Conservation (phyloP, 2,888 invertebrate genomes). For the Crepidodera aurea region DNA sequence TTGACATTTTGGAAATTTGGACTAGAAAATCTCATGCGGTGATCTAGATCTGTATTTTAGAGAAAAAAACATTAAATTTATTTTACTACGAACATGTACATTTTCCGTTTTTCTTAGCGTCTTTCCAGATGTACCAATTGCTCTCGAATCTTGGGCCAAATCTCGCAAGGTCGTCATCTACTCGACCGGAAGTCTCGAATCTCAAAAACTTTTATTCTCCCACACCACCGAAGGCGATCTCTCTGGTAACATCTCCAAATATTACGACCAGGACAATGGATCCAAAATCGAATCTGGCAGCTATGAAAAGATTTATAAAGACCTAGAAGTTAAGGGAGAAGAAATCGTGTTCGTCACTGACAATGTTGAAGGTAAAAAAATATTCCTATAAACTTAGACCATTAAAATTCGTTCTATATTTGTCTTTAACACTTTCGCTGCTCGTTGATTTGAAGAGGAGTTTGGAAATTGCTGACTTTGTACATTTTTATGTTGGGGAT, state of each 20-base stretch:
- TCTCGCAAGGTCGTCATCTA: constrained; percentile 79
- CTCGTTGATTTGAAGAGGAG: no score
- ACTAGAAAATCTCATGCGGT: no score
- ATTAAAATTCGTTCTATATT: no score
- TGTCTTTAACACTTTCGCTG: no score
- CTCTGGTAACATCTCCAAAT: constrained; percentile 73
- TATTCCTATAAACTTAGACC: no score
- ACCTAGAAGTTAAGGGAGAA: constrained; percentile 70
- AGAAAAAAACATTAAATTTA: no score
- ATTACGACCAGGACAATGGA: constrained; percentile 89
- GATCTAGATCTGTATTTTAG: no score
- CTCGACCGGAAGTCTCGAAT: constrained; percentile 90
- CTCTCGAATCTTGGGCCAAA: constrained; percentile 76
- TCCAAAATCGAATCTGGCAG: constrained; percentile 80
- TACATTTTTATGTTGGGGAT: no score
- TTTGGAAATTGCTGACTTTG: no score
- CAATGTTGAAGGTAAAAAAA: constrained; percentile 73
- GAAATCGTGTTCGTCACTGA: constrained; percentile 90
- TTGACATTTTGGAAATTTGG: no score
- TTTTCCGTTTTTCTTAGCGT: constrained; percentile 79
- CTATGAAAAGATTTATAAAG: constrained; percentile 78
- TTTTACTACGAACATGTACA: no score
- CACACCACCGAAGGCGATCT: constrained; percentile 82
- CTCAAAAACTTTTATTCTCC: constrained; percentile 87
- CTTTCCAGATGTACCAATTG: constrained; percentile 83